phyloP scores from a whole-genome alignment of 2,113 vertebrate genomes.

The Peromyscus maniculatus region DNA sequence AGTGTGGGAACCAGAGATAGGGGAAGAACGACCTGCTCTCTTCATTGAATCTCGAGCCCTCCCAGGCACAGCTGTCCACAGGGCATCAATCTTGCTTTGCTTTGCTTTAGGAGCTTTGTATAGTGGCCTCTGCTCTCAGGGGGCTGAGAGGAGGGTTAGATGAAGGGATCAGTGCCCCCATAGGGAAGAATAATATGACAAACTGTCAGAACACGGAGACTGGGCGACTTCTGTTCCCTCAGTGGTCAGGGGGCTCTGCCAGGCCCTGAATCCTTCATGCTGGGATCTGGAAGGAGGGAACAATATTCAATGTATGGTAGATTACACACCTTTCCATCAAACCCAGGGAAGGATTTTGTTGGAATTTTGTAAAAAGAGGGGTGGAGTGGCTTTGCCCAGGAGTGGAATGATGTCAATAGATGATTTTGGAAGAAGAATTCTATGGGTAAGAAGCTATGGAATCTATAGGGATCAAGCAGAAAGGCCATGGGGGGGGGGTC shows the following conservation, averaged over 20 bases:
- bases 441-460: not conserved
- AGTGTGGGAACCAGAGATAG: constrained; percentile 66
- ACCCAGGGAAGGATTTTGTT: constrained; percentile 43
- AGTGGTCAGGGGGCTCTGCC: constrained; percentile 23
- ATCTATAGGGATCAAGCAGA: not conserved
- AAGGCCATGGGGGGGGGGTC: not conserved
- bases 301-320: constrained; percentile 71
- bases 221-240: constrained; percentile 75
- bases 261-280: not conserved
- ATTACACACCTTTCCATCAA: constrained; percentile 82
- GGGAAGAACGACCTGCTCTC: constrained; percentile 16
- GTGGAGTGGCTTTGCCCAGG: constrained; percentile 43
- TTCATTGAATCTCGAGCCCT: not conserved
- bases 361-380: constrained; percentile 72
- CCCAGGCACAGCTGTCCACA: not conserved
- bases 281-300: constrained; percentile 64
- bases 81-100: constrained; percentile 80
- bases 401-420: constrained; percentile 37
- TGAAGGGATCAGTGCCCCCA: constrained; percentile 66
- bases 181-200: constrained; percentile 80
- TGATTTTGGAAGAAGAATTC: not conserved
- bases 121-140: constrained; percentile 59
- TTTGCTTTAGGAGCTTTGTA: constrained; percentile 65
- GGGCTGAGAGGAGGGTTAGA: constrained; percentile 59
- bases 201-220: constrained; percentile 73